Base-by-base conservation (phyloP, 2,113 vertebrate species). In the Macroglossus sobrinus region DNA sequence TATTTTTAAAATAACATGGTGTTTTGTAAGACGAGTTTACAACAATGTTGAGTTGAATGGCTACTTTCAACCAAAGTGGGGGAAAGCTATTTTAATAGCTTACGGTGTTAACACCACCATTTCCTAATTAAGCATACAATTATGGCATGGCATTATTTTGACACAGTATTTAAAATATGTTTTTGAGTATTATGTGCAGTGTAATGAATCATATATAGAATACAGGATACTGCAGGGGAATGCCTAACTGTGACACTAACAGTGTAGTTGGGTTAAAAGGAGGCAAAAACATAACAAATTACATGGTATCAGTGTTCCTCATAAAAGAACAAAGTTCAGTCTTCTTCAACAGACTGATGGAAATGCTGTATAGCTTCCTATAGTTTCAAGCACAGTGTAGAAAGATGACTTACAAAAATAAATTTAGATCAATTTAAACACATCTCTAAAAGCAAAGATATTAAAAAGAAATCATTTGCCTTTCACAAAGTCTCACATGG, bases 291-390 rank as follows among this genome's bases (percentile, higher is more conserved):
- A 84, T 69, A 87, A 93, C 97, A 94, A 78, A 86, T 78, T 45
- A 88, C 53, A 57, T 88, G 75, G 26, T 61, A 64, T 45, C 38
- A 84, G 43, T 53, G 18, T 81, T 96, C 53, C 0, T 94, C 30
- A 84, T 61, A 93, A 82, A 92, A 96, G 90, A 55, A 97, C 3
- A 85, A 80, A 88, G 55, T 69, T 91, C 84, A 40, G 26, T 69
- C 30, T 81, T 94, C 71, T 91, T 81, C 7, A 84, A 55, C 40
- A 97, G 96, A 91, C n/a, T 66, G 3, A 84, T 92, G 94, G 87
- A 97, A 97, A 97, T 82, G 33, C 96, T 96, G 26, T 4, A 90
- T 91, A 91, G 72, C 87, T 98, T 96, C 74, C 84, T 97, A 68
- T 21, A 64, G 95, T 76, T 96, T 88, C 87, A 96, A 96, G 69